Percentiles rank a stretch among this genome's conserved stretches.
Evolutionary conservation across 2,888 invertebrate genomes (phyloP).

Genomic region (Melanotus villosus): DNA sequence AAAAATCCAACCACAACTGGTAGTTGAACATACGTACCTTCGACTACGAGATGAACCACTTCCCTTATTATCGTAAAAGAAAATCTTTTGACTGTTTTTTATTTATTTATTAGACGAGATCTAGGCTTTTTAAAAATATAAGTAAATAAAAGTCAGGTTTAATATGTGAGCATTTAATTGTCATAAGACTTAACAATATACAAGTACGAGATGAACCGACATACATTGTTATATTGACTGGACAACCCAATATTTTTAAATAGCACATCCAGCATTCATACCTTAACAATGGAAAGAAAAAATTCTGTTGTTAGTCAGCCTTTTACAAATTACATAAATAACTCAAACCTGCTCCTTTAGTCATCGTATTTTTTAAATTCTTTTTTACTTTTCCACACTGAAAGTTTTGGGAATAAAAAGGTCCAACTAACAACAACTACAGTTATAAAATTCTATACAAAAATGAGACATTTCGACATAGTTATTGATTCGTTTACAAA

Average conservation of each 20-base stretch:
- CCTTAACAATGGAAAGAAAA: slow-evolving; percentile 37
- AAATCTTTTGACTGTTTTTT: too few relatives aligned
- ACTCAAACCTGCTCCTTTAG: too few relatives aligned
- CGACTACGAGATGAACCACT: too few relatives aligned
- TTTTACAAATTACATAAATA: not conserved
- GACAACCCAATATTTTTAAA: slow-evolving; percentile 66
- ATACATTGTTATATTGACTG: slow-evolving; percentile 68
- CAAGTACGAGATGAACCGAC: slow-evolving; percentile 68
- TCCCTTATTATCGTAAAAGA: too few relatives aligned
- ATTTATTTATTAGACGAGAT: too few relatives aligned
- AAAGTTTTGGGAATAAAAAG: not conserved
- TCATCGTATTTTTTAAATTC: too few relatives aligned
- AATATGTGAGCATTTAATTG: slow-evolving; percentile 62
- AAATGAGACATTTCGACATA: slow-evolving; percentile 18
- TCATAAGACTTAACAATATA: slow-evolving; percentile 66
- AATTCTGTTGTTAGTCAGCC: not conserved
- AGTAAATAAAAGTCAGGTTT: too few relatives aligned
- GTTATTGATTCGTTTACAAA: slow-evolving; percentile 34
- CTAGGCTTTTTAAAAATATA: too few relatives aligned
- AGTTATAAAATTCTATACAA: slow-evolving; percentile 27
- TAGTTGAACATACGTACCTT: too few relatives aligned
- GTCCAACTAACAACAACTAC: slow-evolving; percentile 15
- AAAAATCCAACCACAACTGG: too few relatives aligned
- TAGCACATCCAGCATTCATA: slow-evolving; percentile 65
- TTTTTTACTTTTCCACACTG: too few relatives aligned